Evolutionary conservation across 2,888 invertebrate genomes (phyloP).

Genomic region (Drosophila paranaensis): DNA sequence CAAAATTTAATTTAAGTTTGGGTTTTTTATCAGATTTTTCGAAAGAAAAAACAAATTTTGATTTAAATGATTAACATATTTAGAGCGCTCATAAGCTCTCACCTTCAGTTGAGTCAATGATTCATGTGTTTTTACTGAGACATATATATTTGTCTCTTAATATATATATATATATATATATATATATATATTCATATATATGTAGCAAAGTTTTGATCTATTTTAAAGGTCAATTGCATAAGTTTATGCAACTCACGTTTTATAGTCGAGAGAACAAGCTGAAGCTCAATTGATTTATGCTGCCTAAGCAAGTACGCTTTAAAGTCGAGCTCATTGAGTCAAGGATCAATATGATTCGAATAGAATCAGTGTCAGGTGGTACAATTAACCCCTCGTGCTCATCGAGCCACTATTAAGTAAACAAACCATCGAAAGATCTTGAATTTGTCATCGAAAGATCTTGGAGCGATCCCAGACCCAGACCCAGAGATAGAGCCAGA

Average conservation of each 20-base stretch:
- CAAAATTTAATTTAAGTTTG: background rate
- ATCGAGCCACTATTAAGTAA: too few relatives aligned
- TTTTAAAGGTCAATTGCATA: conserved; percentile 25
- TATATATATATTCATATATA: too few relatives aligned
- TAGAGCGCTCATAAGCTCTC: background rate
- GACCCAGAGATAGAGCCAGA: background rate
- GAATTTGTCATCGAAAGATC: conserved; percentile 7
- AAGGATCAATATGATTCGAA: conserved; percentile 22
- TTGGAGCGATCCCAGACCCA: background rate
- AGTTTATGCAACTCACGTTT: conserved; percentile 45
- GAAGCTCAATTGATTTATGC: conserved; percentile 38
- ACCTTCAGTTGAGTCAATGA: conserved; percentile 6
- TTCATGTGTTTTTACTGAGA: conserved; percentile 2
- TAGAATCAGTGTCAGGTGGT: conserved; percentile 4
- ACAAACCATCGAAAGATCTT: conserved; percentile 3
- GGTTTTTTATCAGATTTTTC: background rate
- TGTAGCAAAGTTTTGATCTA: background rate
- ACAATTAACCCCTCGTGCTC: background rate
- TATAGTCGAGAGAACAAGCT: conserved; percentile 5
- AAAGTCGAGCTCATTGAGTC: conserved; percentile 36
- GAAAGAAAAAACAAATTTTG: background rate
- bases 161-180: background rate
- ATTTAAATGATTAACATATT: conserved; percentile 27
- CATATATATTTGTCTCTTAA: background rate
- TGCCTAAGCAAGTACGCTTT: background rate